Percentiles rank a stretch among this genome's conserved stretches.
phyloP scores from a whole-genome alignment of 30 jellyfish, hydroid and myxozoan species.

The Rhopilema esculentum region DNA sequence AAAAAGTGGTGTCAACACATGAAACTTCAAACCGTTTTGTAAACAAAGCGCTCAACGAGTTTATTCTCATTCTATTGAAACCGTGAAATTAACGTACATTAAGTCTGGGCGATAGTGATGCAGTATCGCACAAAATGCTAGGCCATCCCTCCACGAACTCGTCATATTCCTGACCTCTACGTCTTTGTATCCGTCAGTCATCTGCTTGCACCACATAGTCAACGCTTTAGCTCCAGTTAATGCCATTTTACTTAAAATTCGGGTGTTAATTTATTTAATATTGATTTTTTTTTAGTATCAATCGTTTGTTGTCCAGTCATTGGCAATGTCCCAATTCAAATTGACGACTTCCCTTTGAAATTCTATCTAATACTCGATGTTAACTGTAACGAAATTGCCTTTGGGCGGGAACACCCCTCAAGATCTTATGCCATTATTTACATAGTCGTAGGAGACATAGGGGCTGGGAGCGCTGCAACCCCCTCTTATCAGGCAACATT shows the following conservation, averaged over 20 bases:
- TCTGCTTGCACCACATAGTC: conserved; percentile 86
- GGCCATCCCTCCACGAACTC: conserved; percentile 94
- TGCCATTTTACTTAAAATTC: conserved; percentile 39
- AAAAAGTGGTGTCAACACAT: background rate
- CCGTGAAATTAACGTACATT: conserved; percentile 52
- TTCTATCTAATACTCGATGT: background rate
- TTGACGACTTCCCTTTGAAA: background rate
- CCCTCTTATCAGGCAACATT: too few relatives aligned
- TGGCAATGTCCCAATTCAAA: background rate
- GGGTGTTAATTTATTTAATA: background rate
- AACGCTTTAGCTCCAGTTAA: conserved; percentile 93
- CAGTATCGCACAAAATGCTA: conserved; percentile 96
- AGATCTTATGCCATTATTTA: too few relatives aligned
- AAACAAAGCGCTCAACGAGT: too few relatives aligned
- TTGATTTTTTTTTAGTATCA: background rate
- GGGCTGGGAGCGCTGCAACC: too few relatives aligned
- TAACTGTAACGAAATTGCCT: background rate
- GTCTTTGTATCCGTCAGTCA: conserved; percentile 82
- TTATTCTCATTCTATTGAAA: background rate
- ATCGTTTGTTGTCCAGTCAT: background rate
- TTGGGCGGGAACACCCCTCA: background rate
- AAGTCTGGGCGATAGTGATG: conserved; percentile 94
- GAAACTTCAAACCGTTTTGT: background rate
- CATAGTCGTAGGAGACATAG: too few relatives aligned
- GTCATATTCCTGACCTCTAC: conserved; percentile 88